Percentiles rank a stretch among this genome's conserved stretches.
Evolutionary conservation across 2,113 vertebrate species (phyloP).

Genomic region (crab-eating macaque (Macaca fascicularis)): DNA sequence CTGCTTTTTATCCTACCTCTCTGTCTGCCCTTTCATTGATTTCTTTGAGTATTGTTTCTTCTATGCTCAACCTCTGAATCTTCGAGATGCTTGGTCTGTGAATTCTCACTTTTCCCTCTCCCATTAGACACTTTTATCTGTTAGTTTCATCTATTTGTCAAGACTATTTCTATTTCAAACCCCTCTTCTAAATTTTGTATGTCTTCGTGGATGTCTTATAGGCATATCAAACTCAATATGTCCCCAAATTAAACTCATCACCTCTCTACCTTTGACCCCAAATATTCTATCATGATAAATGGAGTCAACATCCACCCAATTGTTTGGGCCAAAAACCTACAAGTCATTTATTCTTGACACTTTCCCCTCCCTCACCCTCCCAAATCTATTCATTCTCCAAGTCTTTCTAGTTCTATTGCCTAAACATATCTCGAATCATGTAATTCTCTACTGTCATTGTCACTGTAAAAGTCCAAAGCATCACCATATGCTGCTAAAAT

Average conservation of each 20-base stretch:
- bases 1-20: neutral
- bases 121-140: neutral
- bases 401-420: neutral
- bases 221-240: neutral
- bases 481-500: neutral
- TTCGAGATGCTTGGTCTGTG: neutral
- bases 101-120: neutral
- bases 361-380: neutral
- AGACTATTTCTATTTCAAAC: neutral
- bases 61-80: neutral
- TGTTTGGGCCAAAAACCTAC: neutral
- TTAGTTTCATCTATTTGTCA: neutral
- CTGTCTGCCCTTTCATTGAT: neutral
- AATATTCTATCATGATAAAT: neutral
- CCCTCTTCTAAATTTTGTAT: neutral
- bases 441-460: neutral
- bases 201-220: neutral
- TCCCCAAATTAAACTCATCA: neutral
- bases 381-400: neutral
- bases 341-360: neutral
- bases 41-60: neutral
- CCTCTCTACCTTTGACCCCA: neutral
- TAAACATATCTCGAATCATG: neutral
- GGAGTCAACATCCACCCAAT: neutral
- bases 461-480: neutral